phyloP scores from a whole-genome alignment of 2,888 invertebrate species.

The Drosophila anomelani region DNA sequence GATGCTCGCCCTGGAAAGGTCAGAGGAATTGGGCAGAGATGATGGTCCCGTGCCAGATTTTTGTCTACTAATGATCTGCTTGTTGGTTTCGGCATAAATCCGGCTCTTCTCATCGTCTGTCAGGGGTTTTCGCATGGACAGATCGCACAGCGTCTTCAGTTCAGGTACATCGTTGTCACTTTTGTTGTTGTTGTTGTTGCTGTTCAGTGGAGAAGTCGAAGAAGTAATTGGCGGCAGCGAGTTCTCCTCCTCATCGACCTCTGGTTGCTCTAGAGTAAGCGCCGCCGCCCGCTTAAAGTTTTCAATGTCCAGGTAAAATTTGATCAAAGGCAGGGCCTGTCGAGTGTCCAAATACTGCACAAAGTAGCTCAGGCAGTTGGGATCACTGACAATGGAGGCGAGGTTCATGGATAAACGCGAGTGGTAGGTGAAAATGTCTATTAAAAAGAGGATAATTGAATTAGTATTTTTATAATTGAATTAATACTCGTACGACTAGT shows the following conservation, averaged over 20 bases:
- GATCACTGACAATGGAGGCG: conserved; percentile 90
- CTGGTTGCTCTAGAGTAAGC: conserved; percentile 23
- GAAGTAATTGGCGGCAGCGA: background rate
- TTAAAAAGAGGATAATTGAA: background rate
- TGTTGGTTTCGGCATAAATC: conserved; percentile 83
- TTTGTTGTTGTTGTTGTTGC: conserved; percentile 26
- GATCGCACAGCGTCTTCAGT: conserved; percentile 82
- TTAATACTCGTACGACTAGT: background rate
- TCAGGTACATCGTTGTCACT: conserved; percentile 82
- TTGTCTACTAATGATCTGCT: conserved; percentile 61
- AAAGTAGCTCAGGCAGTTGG: conserved; percentile 92
- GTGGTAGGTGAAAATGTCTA: conserved; percentile 79
- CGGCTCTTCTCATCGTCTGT: conserved; percentile 85
- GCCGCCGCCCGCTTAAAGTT: conserved; percentile 86
- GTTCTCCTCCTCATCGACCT: background rate
- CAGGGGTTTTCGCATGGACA: conserved; percentile 83
- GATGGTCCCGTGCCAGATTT: conserved; percentile 22
- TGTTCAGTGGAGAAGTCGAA: conserved; percentile 4
- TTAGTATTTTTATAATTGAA: no score
- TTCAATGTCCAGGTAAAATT: conserved; percentile 92
- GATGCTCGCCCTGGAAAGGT: conserved; percentile 71
- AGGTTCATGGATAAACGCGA: conserved; percentile 90
- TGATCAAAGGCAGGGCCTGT: conserved; percentile 88
- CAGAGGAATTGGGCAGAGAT: background rate
- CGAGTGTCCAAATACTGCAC: conserved; percentile 94